These are phyloP conservation scores for Perizoma affinitatum DNA, from an alignment of 2,888 invertebrate genomes.

Conservation along the genomic window DNA sequence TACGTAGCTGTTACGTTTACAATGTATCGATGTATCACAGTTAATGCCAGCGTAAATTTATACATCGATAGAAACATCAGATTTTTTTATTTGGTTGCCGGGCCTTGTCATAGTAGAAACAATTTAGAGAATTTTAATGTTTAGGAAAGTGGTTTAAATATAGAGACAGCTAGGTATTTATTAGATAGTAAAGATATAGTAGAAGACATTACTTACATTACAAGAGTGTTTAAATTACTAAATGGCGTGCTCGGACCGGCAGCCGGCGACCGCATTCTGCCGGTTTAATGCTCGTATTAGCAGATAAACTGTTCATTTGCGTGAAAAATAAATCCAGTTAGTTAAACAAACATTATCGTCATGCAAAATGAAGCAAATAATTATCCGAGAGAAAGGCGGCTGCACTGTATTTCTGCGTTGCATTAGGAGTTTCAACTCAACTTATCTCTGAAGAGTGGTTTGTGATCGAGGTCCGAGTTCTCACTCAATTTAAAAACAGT, in stretches of 20 bases:
- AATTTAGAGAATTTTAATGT: conserved; percentile 19
- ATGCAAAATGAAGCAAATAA: conserved; percentile 55
- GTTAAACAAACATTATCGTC: conserved; percentile 60
- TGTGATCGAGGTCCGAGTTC: no score
- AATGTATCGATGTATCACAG: conserved; percentile 54
- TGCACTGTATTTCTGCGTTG: conserved; percentile 30
- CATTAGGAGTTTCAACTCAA: not conserved
- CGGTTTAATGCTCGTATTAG: conserved; percentile 60
- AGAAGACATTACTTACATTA: conserved; percentile 58
- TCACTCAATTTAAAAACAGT: no score
- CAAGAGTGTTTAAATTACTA: conserved; percentile 59
- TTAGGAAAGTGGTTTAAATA: conserved; percentile 17
- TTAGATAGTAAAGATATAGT: conserved; percentile 42
- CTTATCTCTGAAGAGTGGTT: no score
- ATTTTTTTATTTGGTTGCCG: conserved; percentile 30
- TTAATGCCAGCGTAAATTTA: conserved; percentile 53
- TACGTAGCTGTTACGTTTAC: conserved; percentile 47
- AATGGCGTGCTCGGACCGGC: conserved; percentile 60
- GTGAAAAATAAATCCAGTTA: conserved; percentile 67
- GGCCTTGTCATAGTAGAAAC: conserved; percentile 31
- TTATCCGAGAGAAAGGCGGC: conserved; percentile 41
- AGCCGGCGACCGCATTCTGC: conserved; percentile 59
- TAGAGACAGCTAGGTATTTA: conserved; percentile 25
- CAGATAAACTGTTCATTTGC: conserved; percentile 64
- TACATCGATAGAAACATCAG: conserved; percentile 48